These are phyloP conservation scores for Drosophila bipectinata DNA, from an alignment of 1,140 invertebrate genomes.

Conservation along the genomic window DNA sequence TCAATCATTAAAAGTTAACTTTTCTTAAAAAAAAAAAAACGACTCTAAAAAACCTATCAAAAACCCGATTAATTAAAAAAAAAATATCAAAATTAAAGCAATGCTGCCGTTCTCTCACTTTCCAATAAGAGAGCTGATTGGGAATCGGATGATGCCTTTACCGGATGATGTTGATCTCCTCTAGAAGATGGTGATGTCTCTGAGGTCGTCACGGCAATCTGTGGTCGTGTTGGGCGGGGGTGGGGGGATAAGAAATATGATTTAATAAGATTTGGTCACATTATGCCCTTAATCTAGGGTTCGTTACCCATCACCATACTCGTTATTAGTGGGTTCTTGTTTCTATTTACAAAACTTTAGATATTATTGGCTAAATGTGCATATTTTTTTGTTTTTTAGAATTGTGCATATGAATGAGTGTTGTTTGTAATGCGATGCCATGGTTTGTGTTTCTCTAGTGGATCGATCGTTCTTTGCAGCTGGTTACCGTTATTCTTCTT, in stretches of 20 bases:
- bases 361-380: constrained; percentile 61
- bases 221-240: neutral
- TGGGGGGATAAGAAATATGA: constrained; percentile 7
- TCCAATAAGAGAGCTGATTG: constrained; percentile 57
- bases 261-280: constrained; percentile 22
- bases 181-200: neutral
- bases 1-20: no score
- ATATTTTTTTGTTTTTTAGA: constrained; percentile 7
- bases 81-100: constrained; percentile 23
- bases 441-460: constrained; percentile 1
- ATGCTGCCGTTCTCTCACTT: constrained; percentile 58
- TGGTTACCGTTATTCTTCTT: constrained; percentile 40
- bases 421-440: constrained; percentile 26
- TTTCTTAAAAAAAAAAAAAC: no score
- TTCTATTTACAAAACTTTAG: constrained; percentile 66
- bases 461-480: constrained; percentile 6
- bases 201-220: constrained; percentile 13
- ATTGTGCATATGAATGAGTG: constrained; percentile 14
- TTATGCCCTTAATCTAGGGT: constrained; percentile 17
- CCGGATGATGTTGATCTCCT: neutral
- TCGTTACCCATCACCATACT: constrained; percentile 54
- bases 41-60: neutral
- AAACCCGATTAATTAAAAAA: neutral
- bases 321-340: constrained; percentile 50
- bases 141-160: constrained; percentile 20